These are phyloP conservation scores for Homalodisca vitripennis DNA, from an alignment of 1,140 invertebrate genomes.

Conservation along the genomic window DNA sequence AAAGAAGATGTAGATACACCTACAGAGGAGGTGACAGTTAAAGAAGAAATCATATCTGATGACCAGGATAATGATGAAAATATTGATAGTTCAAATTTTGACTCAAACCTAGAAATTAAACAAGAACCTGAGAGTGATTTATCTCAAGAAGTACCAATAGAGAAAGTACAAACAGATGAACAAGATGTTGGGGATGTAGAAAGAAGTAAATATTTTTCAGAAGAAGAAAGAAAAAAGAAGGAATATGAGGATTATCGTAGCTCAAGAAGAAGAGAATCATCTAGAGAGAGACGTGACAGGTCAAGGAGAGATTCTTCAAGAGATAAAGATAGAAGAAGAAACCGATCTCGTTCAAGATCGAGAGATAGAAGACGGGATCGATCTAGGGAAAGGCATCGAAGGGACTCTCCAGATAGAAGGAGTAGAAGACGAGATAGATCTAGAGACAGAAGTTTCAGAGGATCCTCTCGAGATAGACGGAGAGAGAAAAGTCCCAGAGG, in stretches of 20 bases:
- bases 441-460: constrained; percentile 20
- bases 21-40: background rate
- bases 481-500: constrained; percentile 24
- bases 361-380: too few species aligned
- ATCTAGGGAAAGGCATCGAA: constrained; percentile 10
- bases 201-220: background rate
- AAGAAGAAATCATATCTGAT: constrained; percentile 11
- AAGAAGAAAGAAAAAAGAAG: constrained; percentile 6
- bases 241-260: background rate
- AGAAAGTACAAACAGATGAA: constrained; percentile 1
- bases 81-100: constrained; percentile 25
- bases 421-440: constrained; percentile 22
- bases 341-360: constrained; percentile 23
- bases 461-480: constrained; percentile 14
- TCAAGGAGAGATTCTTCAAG: constrained; percentile 19
- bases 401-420: constrained; percentile 20
- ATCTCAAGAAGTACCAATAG: background rate
- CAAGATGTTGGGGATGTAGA: background rate
- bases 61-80: constrained; percentile 8
- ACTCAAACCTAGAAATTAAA: background rate
- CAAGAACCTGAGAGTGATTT: constrained; percentile 19
- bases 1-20: background rate
- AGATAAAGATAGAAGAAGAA: constrained; percentile 13
- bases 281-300: constrained; percentile 15
- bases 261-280: background rate